Evolutionary conservation across 2,113 vertebrate genomes (phyloP), one percentile per base, ranked within the genome.

Genomic region (Perca schrenkii): DNA sequence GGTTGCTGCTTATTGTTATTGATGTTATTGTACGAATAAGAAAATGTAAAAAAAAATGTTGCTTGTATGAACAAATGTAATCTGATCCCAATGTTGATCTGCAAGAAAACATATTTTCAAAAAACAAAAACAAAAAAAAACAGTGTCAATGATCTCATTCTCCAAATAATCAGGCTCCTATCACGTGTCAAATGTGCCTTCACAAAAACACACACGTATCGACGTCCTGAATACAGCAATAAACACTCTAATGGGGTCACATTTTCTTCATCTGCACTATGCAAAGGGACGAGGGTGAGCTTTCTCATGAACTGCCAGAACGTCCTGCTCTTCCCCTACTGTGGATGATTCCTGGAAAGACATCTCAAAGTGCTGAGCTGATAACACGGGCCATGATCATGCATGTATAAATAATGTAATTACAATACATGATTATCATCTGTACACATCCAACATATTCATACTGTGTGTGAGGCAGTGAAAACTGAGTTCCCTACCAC

Each of bases 371-470:
- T 60, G 28, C 14, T 40, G 46, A 60, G 53, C 15, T 43, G 34
- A 72, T 34, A 3, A 47, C 69, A 77, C 63, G 31, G 62, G 53
- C 54, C 70, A 61, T 57, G 16, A 71, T 69, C 40, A 40, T 46
- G 54, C 31, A 77, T 53, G 46, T 66, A 34, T 65, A 79, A 76
- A 68, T 85, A 28, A 58, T 58, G 40, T 28, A 54, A 52, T 77
- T 34, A 64, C 61, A 19, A 82, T 57, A 21, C 52, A 50, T 58
- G 71, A 56, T 85, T 62, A 77, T 64, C 43, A 68, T 82, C 8
- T 28, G 19, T 22, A 65, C 7, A 49, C 62, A 65, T 54, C 2
- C 57, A 74, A 56, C 28, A 67, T 81, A 71, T 77, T 66, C 70
- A 79, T 14, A 40, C 2, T 64, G 34, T 64, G 43, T 13, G 49